Percentiles rank a stretch among this genome's conserved stretches.
These are phyloP conservation scores for Girardinus metallicus DNA, from an alignment of 2,797 vertebrate species.

Conservation along the genomic window DNA sequence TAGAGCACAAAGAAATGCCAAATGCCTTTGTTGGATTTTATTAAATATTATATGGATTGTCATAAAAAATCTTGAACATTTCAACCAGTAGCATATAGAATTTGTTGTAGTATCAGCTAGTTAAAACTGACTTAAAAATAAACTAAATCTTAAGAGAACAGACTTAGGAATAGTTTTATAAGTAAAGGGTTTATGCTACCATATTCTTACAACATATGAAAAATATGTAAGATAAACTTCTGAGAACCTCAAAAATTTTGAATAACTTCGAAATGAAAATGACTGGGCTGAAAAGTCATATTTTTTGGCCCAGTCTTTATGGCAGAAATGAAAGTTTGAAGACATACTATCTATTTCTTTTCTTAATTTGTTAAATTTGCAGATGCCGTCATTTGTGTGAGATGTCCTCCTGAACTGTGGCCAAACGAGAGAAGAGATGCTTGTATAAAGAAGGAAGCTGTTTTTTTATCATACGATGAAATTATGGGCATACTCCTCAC, in stretches of 20 bases:
- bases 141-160: neutral
- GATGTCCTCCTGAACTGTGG: conserved; percentile 60
- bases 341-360: too few relatives aligned
- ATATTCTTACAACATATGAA: neutral
- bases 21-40: neutral
- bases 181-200: too few relatives aligned
- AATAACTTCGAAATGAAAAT: too few relatives aligned
- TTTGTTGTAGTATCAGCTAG: too few relatives aligned
- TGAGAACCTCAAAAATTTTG: neutral
- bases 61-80: neutral
- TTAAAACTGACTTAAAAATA: too few relatives aligned
- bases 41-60: too few relatives aligned
- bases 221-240: neutral
- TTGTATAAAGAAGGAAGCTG: conserved; percentile 57
- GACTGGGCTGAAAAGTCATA: too few relatives aligned
- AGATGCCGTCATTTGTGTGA: conserved; percentile 61
- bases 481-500: conserved; percentile 73
- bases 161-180: neutral
- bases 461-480: conserved; percentile 61
- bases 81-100: too few relatives aligned
- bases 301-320: too few relatives aligned
- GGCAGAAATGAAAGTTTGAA: too few relatives aligned
- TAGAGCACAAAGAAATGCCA: neutral
- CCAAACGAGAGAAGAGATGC: conserved; percentile 54
- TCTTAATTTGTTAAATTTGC: neutral